Base-by-base conservation (phyloP, 2,113 vertebrate genomes). In the Neotragus moschatus region DNA sequence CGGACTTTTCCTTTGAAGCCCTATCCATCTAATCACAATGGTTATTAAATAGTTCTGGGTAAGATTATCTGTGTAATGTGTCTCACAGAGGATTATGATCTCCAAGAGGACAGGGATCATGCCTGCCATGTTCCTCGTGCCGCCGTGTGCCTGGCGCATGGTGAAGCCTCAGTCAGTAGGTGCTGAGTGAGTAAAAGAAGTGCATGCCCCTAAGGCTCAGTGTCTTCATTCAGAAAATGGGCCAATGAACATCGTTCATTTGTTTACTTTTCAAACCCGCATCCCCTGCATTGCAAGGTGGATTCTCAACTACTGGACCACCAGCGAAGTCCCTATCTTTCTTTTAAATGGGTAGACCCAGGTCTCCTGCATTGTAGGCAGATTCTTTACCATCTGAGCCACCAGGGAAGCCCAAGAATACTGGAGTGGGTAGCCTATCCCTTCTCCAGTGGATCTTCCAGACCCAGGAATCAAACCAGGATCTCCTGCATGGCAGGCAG, bases 181-280 rank as follows among this genome's bases (percentile, higher is more conserved):
- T 25, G n/a, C 45, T 39, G 60, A 36, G 14, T 21, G 53, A 80
- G 25, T 11, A 39, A 25, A 30, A 2, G 23, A n/a, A 21, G 3
- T 21, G 11, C 3, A 2, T 17, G 55, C 92, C 43, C 81, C 21
- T 10, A 36, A 75, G 49, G 49, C 28, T 61, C 39, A 33, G 45
- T 79, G 28, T 89, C 82, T 93, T 58, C 36, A 80, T 79, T 84
- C n/a, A n/a, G 33, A 75, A 84, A 86, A 91, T 4, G 28, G 77
- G 84, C 28, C 66, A 30, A 3, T 11, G 80, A 17, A 28, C 33
- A 17, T 43, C 17, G 55, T 60, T n/a, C 25, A 39, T 70, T 75
- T 75, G 7, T 75, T 75, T 43, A 43, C 39, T 14, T 43, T 14
- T 43, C 39, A 43, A 15, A 75, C 70, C 39, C 23, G 7, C 1